phyloP scores from a whole-genome alignment of 2,797 vertebrate species.

The Ceryle rudis region DNA sequence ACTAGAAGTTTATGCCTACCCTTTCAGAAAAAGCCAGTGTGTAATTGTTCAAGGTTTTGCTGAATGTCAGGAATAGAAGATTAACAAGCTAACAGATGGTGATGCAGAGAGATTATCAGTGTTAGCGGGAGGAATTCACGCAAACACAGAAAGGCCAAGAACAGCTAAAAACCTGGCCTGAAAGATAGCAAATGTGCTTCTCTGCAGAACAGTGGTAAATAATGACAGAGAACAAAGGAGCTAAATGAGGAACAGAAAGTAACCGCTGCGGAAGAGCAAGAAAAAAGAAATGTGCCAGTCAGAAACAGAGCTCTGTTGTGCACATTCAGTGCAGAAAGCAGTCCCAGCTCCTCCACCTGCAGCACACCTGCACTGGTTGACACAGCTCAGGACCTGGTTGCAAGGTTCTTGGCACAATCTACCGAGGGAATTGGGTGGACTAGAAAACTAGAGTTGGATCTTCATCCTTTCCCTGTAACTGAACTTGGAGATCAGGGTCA shows the following conservation, averaged over 20 bases:
- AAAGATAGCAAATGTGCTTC: slow-evolving; percentile 37
- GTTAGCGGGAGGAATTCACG: not conserved
- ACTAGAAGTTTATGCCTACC: not conserved
- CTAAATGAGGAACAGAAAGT: slow-evolving; percentile 6
- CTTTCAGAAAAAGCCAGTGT: slow-evolving; percentile 7
- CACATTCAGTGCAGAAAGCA: rapidly evolving
- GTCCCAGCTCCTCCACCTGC: rapidly evolving
- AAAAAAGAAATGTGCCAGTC: rapidly evolving
- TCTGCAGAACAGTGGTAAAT: slow-evolving; percentile 1
- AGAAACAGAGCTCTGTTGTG: not conserved
- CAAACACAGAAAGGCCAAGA: slow-evolving; percentile 19
- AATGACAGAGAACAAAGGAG: slow-evolving; percentile 4
- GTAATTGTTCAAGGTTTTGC: slow-evolving; percentile 27
- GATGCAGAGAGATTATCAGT: slow-evolving; percentile 8
- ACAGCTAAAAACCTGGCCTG: slow-evolving; percentile 17
- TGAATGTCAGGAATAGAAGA: slow-evolving; percentile 33
- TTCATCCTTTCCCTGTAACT: not conserved
- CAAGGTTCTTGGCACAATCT: not conserved
- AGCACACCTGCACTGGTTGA: no score
- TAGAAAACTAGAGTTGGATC: not conserved
- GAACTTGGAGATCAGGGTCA: not conserved
- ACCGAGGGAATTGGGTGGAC: not conserved
- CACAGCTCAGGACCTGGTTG: not conserved
- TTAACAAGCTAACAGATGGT: slow-evolving; percentile 8
- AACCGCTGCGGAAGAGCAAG: not conserved